A percentile compares a stretch with the other conserved stretches of the same genome.
Conservation (phyloP, 2,797 vertebrate genomes). For the Triplophysa bombifrons region DNA sequence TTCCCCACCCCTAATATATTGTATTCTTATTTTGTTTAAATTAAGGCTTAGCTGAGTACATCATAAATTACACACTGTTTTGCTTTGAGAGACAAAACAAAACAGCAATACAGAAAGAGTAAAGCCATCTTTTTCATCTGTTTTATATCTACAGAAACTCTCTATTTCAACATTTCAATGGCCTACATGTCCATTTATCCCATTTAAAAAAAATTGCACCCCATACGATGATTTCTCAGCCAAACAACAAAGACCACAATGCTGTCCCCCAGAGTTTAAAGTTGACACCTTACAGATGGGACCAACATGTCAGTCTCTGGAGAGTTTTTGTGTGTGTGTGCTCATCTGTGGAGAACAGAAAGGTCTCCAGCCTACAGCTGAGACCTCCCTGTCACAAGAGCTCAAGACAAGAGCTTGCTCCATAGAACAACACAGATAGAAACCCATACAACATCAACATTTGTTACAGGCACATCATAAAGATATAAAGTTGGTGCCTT, state of each 20-base stretch:
- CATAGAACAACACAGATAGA: constrained; percentile 19
- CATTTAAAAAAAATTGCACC: background rate
- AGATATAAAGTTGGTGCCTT: background rate
- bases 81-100: too few species aligned
- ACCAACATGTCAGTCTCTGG: constrained; percentile 50
- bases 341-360: constrained; percentile 50
- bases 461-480: background rate
- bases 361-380: constrained; percentile 50
- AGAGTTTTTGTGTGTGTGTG: constrained; percentile 23
- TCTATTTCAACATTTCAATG: too few species aligned
- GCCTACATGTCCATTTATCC: too few species aligned
- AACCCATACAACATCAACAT: constrained; percentile 23
- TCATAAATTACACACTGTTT: too few species aligned
- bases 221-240: background rate
- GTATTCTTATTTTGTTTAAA: too few species aligned
- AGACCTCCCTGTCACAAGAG: constrained; percentile 40
- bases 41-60: too few species aligned
- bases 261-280: constrained; percentile 38
- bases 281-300: constrained; percentile 50
- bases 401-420: constrained; percentile 11
- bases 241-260: constrained; percentile 26
- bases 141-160: too few species aligned
- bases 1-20: too few species aligned
- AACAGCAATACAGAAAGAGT: too few species aligned
- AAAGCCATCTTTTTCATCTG: too few species aligned